Base-by-base conservation (phyloP, 1,140 invertebrate genomes). In the Pentalonia nigronervosa region DNA sequence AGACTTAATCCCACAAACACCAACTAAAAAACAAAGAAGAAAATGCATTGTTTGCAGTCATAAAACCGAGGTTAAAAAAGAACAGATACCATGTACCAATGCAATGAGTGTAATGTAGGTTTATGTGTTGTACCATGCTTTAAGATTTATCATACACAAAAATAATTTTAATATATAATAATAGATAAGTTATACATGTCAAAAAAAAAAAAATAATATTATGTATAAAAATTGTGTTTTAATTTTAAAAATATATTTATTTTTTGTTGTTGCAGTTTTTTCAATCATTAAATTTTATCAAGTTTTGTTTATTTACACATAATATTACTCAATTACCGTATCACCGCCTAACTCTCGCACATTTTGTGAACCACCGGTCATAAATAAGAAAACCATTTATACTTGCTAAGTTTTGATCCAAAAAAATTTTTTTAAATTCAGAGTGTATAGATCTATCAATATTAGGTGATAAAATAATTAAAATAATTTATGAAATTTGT, bases 111-210 rank as follows among this genome's bases (percentile, higher is more conserved):
- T 25, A 4, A 87, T 87, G 25, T 87, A 20, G 45, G 45, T 48
- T 87, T 87, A 87, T 87, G 84, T 87, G 84, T 48, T 48, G 25
- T 14, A 34, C 84, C 25, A 47, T 48, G 84, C n/a, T 87, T 87
- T 8, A 48, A 87, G n/a, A 48, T 48, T 1, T 47, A 48, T 11
- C 84, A 87, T 11, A 87, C 41, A 48, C 25, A 87, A 87, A 30
- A 48, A 48, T 2, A 4, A 25, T 48, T 87, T 87, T 86, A 23
- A 86, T 23, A 84, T 67, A n/a, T 67, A 67, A 67, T 67, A 67
- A 67, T 30, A 67, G 30, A 67, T 67, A 2, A 67, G 30, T 30
- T 2, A 67, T 11, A 67, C 8, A 67, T 67, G 8, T 67, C 7
- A 67, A 67, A 67, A 67, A 9, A 67, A 67, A 81, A 36, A 17